phyloP scores from a whole-genome alignment of 2,797 vertebrate genomes.

The Simalia tracyae region DNA sequence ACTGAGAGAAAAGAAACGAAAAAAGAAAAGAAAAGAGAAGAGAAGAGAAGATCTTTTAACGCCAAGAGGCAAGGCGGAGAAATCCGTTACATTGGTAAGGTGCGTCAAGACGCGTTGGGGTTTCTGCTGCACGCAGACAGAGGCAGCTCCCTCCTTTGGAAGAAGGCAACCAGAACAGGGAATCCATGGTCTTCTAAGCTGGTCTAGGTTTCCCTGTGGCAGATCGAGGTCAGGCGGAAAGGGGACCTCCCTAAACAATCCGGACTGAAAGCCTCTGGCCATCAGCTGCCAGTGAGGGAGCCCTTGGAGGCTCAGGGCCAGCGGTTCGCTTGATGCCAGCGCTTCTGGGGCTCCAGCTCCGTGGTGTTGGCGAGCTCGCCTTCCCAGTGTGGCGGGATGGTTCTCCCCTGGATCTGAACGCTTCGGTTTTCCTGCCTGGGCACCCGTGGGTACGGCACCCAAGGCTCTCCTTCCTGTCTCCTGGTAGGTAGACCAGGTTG shows the following conservation, averaged over 20 bases:
- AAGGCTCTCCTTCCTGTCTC: neutral
- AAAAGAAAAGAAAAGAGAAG: neutral
- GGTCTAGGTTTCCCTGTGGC: neutral
- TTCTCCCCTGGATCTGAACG: neutral
- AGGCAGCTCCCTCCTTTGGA: neutral
- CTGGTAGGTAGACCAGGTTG: neutral
- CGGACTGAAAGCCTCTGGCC: neutral
- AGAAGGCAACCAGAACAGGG: neutral
- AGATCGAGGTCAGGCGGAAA: neutral
- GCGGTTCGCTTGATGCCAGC: neutral
- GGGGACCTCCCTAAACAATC: neutral
- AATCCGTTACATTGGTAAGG: neutral
- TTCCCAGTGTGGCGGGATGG: neutral
- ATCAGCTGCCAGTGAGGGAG: neutral
- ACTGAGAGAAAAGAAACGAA: too few relatives aligned
- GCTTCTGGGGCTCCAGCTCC: neutral
- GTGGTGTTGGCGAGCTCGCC: neutral
- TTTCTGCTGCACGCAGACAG: neutral
- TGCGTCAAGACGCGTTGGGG: neutral
- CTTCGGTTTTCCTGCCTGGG: neutral
- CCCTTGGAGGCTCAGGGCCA: neutral
- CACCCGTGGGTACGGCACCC: neutral
- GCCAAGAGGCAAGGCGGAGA: neutral
- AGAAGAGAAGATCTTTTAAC: neutral
- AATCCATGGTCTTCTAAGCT: neutral